phyloP scores from a whole-genome alignment of 2,888 invertebrate genomes.

The Pheosia gnoma region DNA sequence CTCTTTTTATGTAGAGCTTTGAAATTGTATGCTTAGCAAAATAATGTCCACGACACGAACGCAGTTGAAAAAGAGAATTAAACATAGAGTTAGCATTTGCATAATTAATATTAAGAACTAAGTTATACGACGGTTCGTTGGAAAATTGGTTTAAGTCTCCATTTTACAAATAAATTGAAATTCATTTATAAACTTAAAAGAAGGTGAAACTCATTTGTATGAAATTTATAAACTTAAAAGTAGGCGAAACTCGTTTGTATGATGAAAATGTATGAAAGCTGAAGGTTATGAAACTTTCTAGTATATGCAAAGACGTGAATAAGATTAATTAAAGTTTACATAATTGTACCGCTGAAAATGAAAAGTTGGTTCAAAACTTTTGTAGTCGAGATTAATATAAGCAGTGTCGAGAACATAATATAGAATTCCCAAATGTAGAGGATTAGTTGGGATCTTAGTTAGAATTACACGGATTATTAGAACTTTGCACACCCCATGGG shows the following conservation, averaged over 20 bases:
- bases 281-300: constrained; percentile 4
- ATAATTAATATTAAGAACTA: too few species aligned
- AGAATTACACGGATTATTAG: background rate
- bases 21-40: too few species aligned
- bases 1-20: too few species aligned
- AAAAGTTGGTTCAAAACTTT: background rate
- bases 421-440: background rate
- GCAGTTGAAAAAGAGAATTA: too few species aligned
- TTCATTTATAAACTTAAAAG: background rate
- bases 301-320: constrained; percentile 1
- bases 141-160: background rate
- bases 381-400: background rate
- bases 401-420: background rate
- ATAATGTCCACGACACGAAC: too few species aligned
- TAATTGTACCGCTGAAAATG: constrained; percentile 2
- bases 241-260: constrained; percentile 1
- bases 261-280: constrained; percentile 5
- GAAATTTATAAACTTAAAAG: constrained; percentile 1
- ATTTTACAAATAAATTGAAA: background rate
- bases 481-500: background rate
- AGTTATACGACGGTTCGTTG: too few species aligned
- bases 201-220: constrained; percentile 2
- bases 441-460: background rate
- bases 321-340: constrained; percentile 6
- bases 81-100: too few species aligned